These are phyloP conservation scores for Chloropsis cyanopogon DNA, from an alignment of 2,113 vertebrate species.

Conservation along the genomic window DNA sequence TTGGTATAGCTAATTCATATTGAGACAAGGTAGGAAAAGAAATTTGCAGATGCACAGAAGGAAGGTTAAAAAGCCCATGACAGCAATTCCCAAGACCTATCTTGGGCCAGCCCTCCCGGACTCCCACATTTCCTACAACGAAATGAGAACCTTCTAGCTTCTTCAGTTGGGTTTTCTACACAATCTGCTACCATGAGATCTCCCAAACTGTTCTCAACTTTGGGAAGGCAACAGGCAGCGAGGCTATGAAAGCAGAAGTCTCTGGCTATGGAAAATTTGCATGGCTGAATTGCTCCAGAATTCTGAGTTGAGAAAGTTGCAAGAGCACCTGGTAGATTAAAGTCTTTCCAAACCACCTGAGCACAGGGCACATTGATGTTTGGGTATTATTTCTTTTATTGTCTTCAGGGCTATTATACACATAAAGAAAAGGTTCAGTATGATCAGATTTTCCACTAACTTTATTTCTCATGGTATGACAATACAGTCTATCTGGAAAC, in stretches of 20 bases:
- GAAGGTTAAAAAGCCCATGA: not conserved
- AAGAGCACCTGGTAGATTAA: not conserved
- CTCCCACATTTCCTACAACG: not conserved
- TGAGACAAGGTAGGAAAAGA: not conserved
- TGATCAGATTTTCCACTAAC: not conserved
- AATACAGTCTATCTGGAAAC: not conserved
- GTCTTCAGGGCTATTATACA: not conserved
- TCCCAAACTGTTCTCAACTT: not conserved
- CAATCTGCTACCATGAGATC: not conserved
- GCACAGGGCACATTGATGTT: not conserved
- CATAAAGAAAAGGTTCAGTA: not conserved
- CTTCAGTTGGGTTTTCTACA: not conserved
- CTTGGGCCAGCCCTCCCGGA: not conserved
- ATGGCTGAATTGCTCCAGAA: not conserved
- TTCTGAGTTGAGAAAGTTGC: not conserved
- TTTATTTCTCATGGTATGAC: not conserved
- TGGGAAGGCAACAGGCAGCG: not conserved
- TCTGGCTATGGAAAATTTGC: not conserved
- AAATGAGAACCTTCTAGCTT: not conserved
- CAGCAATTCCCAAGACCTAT: not conserved
- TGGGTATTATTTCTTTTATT: not conserved
- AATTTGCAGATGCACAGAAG: not conserved
- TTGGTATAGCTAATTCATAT: not conserved
- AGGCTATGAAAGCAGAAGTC: not conserved
- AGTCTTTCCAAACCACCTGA: not conserved